These are phyloP conservation scores for Microctonus hyperodae DNA, from an alignment of 2,888 invertebrate species.

Conservation along the genomic window DNA sequence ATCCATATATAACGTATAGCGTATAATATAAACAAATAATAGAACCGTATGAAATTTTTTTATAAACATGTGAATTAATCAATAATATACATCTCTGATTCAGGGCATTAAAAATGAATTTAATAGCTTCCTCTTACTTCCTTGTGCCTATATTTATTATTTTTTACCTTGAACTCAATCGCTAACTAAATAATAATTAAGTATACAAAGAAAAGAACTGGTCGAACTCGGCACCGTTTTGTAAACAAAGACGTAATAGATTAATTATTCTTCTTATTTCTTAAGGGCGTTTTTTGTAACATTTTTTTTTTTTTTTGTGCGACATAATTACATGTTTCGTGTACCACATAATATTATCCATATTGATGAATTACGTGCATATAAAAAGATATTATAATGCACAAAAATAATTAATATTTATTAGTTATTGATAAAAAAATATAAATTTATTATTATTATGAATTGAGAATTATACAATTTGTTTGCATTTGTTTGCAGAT, in stretches of 20 bases:
- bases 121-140: not conserved
- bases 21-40: too few species aligned
- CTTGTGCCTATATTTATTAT: not conserved
- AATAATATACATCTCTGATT: not conserved
- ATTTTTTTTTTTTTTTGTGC: not conserved
- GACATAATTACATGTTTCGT: too few species aligned
- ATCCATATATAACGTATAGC: too few species aligned
- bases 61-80: not conserved
- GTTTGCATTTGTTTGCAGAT: conserved; percentile 49
- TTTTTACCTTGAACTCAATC: not conserved
- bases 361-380: too few species aligned
- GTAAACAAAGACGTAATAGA: not conserved
- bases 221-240: not conserved
- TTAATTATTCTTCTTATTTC: not conserved
- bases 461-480: conserved; percentile 25
- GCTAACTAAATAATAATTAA: not conserved
- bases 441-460: too few species aligned
- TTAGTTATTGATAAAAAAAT: too few species aligned
- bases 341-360: too few species aligned
- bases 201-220: not conserved
- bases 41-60: not conserved
- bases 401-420: too few species aligned
- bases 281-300: conserved; percentile 4
- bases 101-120: not conserved
- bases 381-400: too few species aligned